Percentiles rank a stretch among this genome's conserved stretches.
Evolutionary conservation across 2,888 invertebrate genomes (phyloP).

Genomic region (Volucella bombylans): DNA sequence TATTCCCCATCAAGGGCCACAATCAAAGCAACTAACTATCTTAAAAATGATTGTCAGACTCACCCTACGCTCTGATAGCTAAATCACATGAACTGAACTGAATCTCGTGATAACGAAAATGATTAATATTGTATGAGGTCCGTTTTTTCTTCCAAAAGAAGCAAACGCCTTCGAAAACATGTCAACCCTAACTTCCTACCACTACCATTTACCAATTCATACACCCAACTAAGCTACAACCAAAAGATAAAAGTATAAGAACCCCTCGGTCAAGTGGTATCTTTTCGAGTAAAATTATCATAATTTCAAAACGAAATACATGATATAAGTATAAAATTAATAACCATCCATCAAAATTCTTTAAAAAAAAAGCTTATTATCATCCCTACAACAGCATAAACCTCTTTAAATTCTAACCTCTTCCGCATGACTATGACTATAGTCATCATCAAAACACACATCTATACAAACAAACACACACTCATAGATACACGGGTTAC

Average conservation of each 20-base stretch:
- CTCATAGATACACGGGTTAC: too few species aligned
- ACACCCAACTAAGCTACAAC: not conserved
- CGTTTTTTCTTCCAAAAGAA: too few species aligned
- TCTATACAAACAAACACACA: not conserved
- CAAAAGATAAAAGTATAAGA: not conserved
- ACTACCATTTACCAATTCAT: too few species aligned
- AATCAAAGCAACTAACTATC: too few species aligned
- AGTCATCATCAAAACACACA: not conserved
- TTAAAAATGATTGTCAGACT: too few species aligned
- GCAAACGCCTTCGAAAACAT: too few species aligned
- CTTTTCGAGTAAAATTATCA: not conserved
- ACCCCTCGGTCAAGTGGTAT: not conserved
- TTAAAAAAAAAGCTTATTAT: constrained; percentile 28
- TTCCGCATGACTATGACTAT: constrained; percentile 33
- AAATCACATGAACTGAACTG: too few species aligned
- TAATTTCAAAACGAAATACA: not conserved
- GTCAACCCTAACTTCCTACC: too few species aligned
- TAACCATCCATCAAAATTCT: constrained; percentile 45
- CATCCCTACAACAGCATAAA: constrained; percentile 7
- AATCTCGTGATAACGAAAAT: too few species aligned
- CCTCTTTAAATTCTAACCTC: constrained; percentile 14
- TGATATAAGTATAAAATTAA: not conserved
- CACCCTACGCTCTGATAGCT: too few species aligned
- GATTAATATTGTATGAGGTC: too few species aligned
- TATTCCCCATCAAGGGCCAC: too few species aligned